A percentile compares a stretch with the other conserved stretches of the same genome.
phyloP scores from a whole-genome alignment of 2,888 invertebrate genomes.

The Coenonympha arcania region DNA sequence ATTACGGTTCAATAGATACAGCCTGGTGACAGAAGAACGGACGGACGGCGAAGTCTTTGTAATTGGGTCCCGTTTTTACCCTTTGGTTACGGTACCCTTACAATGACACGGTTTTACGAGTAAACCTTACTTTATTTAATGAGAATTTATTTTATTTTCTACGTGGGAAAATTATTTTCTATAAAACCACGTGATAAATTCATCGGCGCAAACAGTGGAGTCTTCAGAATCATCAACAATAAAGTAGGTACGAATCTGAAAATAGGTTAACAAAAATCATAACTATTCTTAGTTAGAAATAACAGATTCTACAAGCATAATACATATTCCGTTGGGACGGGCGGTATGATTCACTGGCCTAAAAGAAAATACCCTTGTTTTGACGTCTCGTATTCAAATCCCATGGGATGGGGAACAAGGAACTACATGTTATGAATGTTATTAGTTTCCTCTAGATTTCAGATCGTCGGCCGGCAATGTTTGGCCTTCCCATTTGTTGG shows the following conservation, averaged over 20 bases:
- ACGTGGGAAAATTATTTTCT: no score
- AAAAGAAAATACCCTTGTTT: conserved; percentile 10
- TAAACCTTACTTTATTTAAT: no score
- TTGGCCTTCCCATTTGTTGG: no score
- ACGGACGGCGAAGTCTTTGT: no score
- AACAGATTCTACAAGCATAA: conserved; percentile 8
- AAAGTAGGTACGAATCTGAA: background rate
- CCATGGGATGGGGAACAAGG: conserved; percentile 1
- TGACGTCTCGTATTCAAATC: conserved; percentile 9
- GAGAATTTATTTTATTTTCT: no score
- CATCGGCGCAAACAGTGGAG: background rate
- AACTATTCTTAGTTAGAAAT: conserved; percentile 7
- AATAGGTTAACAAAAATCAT: background rate
- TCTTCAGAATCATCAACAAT: background rate
- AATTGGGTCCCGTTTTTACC: no score
- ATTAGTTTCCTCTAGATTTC: background rate
- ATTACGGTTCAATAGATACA: no score
- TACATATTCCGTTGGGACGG: conserved; percentile 14
- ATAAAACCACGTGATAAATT: background rate
- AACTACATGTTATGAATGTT: conserved; percentile 1
- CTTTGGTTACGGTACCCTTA: no score
- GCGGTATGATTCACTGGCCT: conserved; percentile 7
- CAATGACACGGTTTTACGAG: no score
- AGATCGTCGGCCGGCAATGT: conserved; percentile 14
- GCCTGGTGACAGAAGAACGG: no score